phyloP scores from a whole-genome alignment of 2,888 invertebrate species.

The Caenorhabditis auriculariae region DNA sequence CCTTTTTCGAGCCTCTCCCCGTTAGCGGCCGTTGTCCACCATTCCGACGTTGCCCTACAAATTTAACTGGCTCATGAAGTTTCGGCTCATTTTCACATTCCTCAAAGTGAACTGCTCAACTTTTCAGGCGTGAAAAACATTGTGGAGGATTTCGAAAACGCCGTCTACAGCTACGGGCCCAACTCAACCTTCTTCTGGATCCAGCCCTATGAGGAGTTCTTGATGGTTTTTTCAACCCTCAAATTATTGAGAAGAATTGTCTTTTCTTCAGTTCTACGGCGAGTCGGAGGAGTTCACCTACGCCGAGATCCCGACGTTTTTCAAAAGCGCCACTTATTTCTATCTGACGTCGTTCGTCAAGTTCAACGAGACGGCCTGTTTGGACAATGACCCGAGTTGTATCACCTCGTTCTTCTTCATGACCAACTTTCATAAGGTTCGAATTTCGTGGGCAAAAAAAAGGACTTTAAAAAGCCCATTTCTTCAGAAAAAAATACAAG shows the following conservation, averaged over 20 bases:
- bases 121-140: slow-evolving; percentile 45
- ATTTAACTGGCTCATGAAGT: neutral
- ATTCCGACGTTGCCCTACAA: too few species aligned
- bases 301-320: slow-evolving; percentile 58
- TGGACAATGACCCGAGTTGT: slow-evolving; percentile 42
- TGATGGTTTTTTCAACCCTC: slow-evolving; percentile 7
- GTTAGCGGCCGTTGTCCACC: too few species aligned
- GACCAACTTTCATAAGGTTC: slow-evolving; percentile 58
- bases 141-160: slow-evolving; percentile 53
- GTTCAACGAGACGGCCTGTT: slow-evolving; percentile 53
- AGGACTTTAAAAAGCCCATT: too few species aligned
- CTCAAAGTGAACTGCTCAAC: neutral
- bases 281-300: slow-evolving; percentile 44
- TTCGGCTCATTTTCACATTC: neutral
- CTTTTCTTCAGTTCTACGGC: slow-evolving; percentile 49
- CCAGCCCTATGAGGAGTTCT: slow-evolving; percentile 49
- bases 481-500: too few species aligned
- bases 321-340: slow-evolving; percentile 55
- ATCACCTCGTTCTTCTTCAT: slow-evolving; percentile 56
- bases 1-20: too few species aligned
- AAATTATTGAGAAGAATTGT: slow-evolving; percentile 7
- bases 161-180: slow-evolving; percentile 49
- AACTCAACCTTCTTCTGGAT: slow-evolving; percentile 60
- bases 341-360: slow-evolving; percentile 57
- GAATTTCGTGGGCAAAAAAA: too few species aligned